Evolutionary conservation across 2,797 vertebrate species (phyloP), one percentile per base, ranked within the genome.

Genomic region (Sphenopsis melanotis): DNA sequence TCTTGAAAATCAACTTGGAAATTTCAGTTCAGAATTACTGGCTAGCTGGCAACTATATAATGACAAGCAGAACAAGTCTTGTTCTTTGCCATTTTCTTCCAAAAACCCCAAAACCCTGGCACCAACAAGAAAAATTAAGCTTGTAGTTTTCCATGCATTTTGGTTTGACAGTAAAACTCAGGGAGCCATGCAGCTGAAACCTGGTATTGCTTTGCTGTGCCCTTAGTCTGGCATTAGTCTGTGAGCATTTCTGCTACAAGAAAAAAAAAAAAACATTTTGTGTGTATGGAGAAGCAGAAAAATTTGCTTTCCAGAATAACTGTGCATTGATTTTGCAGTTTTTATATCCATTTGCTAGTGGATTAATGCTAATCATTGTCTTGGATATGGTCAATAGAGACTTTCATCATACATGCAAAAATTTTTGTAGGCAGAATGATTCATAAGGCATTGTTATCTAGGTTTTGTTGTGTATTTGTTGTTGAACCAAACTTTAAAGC

Each of bases 241-340:
- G 27, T 41, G 41, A 42, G 22, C 12, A 74, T 64, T 92, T 59
- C 70, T 76, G 21, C 29, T 32, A 22, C 13, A 64, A 52, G 34
- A 86, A 50, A 80, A 72, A 22, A 80, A 72, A 22, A 65, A 50
- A 77, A 49, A 4, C 18, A 55, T 16, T 53, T 42, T 42, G 5
- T 72, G 16, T 8, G 0, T 26, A 26, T 10, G 34, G 21, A 47
- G 30, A 70, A 41, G 19, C 42, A 79, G 7, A 91, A 94, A 50
- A 87, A 3, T 30, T 75, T 78, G 14, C 15, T 82, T 90, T 93
- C n/a, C 50, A 83, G 68, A 89, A 80, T 37, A 94, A 80, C 46
- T 37, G 8, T 36, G 36, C 53, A 71, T 78, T 42, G 82, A 89
- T 89, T 95, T 90, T 76, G 22, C 61, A 75, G n/a, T 86, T 96